Evolutionary conservation across 2,888 invertebrate genomes (phyloP).

Genomic region (Thyatira batis): DNA sequence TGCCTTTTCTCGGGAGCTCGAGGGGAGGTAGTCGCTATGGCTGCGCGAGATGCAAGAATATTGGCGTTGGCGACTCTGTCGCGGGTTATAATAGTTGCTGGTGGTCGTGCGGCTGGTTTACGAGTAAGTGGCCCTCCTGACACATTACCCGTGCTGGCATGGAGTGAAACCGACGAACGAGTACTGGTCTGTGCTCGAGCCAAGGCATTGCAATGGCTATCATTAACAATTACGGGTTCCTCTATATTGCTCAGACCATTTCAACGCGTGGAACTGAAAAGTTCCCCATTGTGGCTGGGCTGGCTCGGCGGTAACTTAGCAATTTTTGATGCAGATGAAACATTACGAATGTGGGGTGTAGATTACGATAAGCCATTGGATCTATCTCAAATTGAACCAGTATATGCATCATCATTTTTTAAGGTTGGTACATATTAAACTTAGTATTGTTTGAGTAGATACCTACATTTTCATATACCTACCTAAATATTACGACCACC

Average conservation of each 20-base stretch:
- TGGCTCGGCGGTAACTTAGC: slow-evolving; percentile 91
- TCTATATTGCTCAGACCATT: slow-evolving; percentile 81
- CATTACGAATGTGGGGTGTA: slow-evolving; percentile 94
- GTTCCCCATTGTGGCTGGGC: slow-evolving; percentile 86
- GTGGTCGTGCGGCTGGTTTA: slow-evolving; percentile 66
- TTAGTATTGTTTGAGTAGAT: too few species aligned
- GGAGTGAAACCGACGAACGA: slow-evolving; percentile 89
- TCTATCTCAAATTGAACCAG: slow-evolving; percentile 89
- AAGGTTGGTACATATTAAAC: slow-evolving; percentile 85
- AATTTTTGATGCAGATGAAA: slow-evolving; percentile 92
- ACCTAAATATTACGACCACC: background rate
- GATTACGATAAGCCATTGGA: slow-evolving; percentile 93
- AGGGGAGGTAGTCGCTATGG: slow-evolving; percentile 88
- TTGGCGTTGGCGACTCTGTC: slow-evolving; percentile 97
- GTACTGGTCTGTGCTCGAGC: slow-evolving; percentile 95
- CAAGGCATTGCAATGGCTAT: slow-evolving; percentile 92
- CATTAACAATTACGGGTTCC: slow-evolving; percentile 80
- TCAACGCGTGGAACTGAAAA: slow-evolving; percentile 86
- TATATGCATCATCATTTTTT: slow-evolving; percentile 93
- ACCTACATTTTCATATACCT: too few species aligned
- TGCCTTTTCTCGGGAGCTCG: slow-evolving; percentile 98
- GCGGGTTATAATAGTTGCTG: slow-evolving; percentile 85
- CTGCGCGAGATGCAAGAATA: slow-evolving; percentile 79
- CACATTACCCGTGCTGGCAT: slow-evolving; percentile 94
- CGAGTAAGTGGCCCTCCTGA: slow-evolving; percentile 88